Evolutionary conservation across 1,140 invertebrate species (phyloP).

Genomic region (Samia ricini): DNA sequence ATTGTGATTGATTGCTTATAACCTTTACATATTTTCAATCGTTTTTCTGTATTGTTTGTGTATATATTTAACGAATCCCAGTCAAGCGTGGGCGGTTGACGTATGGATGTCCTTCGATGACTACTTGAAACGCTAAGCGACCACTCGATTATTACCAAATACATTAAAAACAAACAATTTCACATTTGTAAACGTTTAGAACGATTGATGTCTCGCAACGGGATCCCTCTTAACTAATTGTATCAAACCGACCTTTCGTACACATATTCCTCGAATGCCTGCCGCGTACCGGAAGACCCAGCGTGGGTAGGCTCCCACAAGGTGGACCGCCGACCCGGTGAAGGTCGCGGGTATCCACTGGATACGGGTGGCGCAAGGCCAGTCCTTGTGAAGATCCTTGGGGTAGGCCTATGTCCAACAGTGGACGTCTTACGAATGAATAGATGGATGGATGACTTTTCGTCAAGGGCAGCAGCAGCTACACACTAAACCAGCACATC

Average conservation of each 20-base stretch:
- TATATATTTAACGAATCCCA: neutral
- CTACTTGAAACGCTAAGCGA: conserved; percentile 45
- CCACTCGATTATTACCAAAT: conserved; percentile 57
- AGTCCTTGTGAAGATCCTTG: too few species aligned
- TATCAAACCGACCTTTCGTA: conserved; percentile 61
- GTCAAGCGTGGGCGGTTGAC: conserved; percentile 33
- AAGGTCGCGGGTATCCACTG: too few species aligned
- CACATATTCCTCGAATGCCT: too few species aligned
- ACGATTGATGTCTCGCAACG: conserved; percentile 42
- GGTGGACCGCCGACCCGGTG: too few species aligned
- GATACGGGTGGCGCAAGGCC: too few species aligned
- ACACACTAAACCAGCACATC: conserved; percentile 31
- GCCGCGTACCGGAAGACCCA: too few species aligned
- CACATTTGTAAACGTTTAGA: conserved; percentile 44
- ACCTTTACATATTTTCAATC: neutral
- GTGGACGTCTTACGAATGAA: too few species aligned
- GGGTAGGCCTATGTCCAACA: too few species aligned
- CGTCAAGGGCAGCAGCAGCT: conserved; percentile 56
- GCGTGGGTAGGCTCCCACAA: too few species aligned
- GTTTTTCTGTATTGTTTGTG: conserved; percentile 1
- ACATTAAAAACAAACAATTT: conserved; percentile 54
- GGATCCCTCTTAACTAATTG: conserved; percentile 39
- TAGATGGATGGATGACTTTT: too few species aligned
- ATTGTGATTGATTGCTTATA: neutral
- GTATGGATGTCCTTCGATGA: conserved; percentile 46